Evolutionary conservation across 2,113 vertebrate genomes (phyloP), one percentile per base, ranked within the genome.

Genomic region (Laterallus jamaicensis): DNA sequence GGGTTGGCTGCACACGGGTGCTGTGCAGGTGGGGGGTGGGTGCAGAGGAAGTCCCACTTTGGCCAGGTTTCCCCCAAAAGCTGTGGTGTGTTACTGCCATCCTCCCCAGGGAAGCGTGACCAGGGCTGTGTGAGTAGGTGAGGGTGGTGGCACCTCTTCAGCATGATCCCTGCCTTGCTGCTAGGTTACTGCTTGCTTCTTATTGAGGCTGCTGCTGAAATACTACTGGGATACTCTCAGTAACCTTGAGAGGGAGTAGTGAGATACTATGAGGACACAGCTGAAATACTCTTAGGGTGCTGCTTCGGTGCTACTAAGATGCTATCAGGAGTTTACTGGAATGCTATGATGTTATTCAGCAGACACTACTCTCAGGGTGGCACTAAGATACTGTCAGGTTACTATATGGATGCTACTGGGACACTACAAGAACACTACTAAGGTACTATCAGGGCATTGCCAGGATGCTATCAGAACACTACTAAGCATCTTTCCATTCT

Each of bases 1-100:
- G 42, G 42, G 42, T 42, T 42, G 15, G 42, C 42, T 32, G 15
- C 24, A 14, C n/a, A 7, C 0, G 5, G 13, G 14, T 35, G 40
- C 13, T 31, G 28, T 22, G 10, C 12, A 0, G 15, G 28, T 44
- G 42, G 22, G 35, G 35, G 21, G 40, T 15, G 3, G 8, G 49
- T 2, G 22, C 37, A 6, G 1, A 31, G 18, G 1, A 4, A 24
- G 7, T 28, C 90, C 58, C 3, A 5, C 0, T 13, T 37, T 10
- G 74, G 24, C 17, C n/a, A 4, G 26, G 4, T 64, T 63, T 17
- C 10, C 73, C 29, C 55, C 42, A 64, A 50, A 1, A 66, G 6
- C 60, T 58, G 50, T 1, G 3, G 19, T 0, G 2, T 6, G 20
- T 26, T 62, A 8, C 22, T 52, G 22, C 24, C 21, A 19, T 25